Percentiles rank a stretch among this genome's conserved stretches.
These are phyloP conservation scores for Alcis repandata DNA, from an alignment of 2,888 invertebrate species.

Conservation along the genomic window DNA sequence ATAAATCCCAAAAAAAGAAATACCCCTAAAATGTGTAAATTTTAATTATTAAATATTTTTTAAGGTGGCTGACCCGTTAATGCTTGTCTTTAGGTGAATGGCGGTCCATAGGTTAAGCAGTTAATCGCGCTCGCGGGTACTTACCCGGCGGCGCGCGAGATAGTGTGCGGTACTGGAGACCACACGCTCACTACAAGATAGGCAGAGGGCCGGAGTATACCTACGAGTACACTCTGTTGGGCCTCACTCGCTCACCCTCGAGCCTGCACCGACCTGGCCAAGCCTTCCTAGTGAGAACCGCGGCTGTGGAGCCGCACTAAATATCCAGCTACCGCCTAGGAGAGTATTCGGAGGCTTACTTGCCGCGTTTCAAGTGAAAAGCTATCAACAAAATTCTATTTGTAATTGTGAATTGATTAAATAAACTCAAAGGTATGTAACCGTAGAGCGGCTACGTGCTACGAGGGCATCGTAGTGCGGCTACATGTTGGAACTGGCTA, in stretches of 20 bases:
- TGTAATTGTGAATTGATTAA: too few relatives aligned
- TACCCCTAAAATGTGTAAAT: too few relatives aligned
- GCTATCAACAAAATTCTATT: background rate
- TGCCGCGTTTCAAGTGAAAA: background rate
- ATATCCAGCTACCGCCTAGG: background rate
- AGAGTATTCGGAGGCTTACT: background rate
- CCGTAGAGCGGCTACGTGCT: background rate
- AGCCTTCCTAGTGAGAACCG: background rate
- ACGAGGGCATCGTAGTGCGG: background rate
- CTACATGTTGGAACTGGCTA: background rate
- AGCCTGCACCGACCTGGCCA: too few relatives aligned
- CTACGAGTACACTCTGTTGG: too few relatives aligned
- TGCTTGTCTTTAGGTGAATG: too few relatives aligned
- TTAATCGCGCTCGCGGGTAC: background rate
- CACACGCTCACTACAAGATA: background rate
- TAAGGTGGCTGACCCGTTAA: too few relatives aligned
- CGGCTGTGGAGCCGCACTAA: background rate
- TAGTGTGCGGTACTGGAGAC: background rate
- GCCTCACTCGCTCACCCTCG: too few relatives aligned
- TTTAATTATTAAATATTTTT: too few relatives aligned
- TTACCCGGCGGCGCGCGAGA: conserved; percentile 10
- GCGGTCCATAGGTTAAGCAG: too few relatives aligned
- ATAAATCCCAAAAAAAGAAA: too few relatives aligned
- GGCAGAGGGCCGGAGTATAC: background rate
- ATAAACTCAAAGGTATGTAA: too few relatives aligned